These are phyloP conservation scores for Bagarius yarrelli DNA, from an alignment of 2,113 vertebrate genomes.

Conservation along the genomic window DNA sequence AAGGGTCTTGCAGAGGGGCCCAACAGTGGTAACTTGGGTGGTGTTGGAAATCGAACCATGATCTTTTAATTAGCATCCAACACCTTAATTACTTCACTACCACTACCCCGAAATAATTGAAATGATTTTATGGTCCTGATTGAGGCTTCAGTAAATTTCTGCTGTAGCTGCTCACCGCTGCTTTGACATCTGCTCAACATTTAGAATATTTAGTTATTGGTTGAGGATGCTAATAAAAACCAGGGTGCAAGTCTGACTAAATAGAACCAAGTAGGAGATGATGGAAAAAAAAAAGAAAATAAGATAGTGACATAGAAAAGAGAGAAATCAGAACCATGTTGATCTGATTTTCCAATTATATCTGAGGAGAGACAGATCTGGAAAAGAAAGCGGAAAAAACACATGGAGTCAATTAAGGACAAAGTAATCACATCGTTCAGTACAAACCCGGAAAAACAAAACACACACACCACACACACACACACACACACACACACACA, in stretches of 20 bases:
- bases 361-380: conserved; percentile 53
- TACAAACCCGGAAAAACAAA: conserved; percentile 44
- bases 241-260: conserved; percentile 25
- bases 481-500: conserved; percentile 4
- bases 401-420: conserved; percentile 58
- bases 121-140: neutral
- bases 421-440: conserved; percentile 57
- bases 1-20: no score
- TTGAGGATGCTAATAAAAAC: conserved; percentile 21
- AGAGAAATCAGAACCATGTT: conserved; percentile 50
- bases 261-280: conserved; percentile 37
- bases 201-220: conserved; percentile 5
- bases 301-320: neutral
- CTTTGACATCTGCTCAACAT: conserved; percentile 39
- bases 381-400: conserved; percentile 64
- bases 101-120: no score
- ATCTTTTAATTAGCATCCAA: no score
- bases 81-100: no score
- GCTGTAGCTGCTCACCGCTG: neutral
- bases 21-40: no score
- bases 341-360: conserved; percentile 54
- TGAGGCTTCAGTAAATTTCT: neutral
- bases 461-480: conserved; percentile 17
- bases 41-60: no score
- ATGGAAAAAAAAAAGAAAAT: conserved; percentile 32